Conservation (phyloP, 2,888 invertebrate genomes). For the Stenichneumon culpator region DNA sequence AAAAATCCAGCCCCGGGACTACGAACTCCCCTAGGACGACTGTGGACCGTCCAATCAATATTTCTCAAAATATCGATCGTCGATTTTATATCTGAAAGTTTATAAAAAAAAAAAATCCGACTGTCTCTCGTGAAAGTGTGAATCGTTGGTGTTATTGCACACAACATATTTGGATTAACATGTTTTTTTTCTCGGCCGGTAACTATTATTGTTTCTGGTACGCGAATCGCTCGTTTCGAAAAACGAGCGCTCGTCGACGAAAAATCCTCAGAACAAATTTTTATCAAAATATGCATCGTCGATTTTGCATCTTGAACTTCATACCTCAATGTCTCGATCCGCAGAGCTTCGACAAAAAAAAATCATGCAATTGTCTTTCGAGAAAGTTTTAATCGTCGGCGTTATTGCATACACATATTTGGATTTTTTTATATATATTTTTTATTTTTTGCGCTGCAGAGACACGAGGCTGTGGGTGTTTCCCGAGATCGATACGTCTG, state of each 20-base stretch:
- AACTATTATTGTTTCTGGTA: too few species aligned
- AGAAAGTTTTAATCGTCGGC: background rate
- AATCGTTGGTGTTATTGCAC: background rate
- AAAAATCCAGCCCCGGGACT: constrained; percentile 23
- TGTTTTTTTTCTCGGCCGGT: too few species aligned
- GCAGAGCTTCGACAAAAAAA: background rate
- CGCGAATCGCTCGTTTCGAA: too few species aligned
- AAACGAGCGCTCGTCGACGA: too few species aligned
- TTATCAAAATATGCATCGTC: too few species aligned
- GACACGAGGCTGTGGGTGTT: background rate
- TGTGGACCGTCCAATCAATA: background rate
- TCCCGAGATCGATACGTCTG: constrained; percentile 52
- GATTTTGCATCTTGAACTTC: background rate
- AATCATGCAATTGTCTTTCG: background rate
- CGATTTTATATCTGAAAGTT: background rate
- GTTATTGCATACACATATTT: background rate
- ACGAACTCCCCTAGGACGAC: background rate
- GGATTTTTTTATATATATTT: too few species aligned
- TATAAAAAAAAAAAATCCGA: too few species aligned
- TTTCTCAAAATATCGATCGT: background rate
- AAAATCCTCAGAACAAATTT: too few species aligned
- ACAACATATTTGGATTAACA: background rate
- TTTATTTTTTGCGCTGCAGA: too few species aligned
- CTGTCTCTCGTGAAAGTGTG: background rate
- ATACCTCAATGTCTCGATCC: too few species aligned